These are phyloP conservation scores for Plagiodera versicolora DNA, from an alignment of 2,888 invertebrate genomes.

Conservation along the genomic window DNA sequence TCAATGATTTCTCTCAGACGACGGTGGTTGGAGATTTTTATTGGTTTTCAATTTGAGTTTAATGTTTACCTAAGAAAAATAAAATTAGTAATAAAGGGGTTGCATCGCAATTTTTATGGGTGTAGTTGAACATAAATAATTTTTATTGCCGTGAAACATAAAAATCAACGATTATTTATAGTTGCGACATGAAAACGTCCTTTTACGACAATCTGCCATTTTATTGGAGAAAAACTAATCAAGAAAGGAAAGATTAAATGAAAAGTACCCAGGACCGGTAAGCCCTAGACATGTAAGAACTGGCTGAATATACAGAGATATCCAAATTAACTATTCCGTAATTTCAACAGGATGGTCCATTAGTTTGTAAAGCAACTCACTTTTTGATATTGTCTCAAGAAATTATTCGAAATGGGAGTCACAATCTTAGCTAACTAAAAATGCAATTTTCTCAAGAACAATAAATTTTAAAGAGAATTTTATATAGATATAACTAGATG, in stretches of 20 bases:
- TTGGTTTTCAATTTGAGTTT: conserved; percentile 23
- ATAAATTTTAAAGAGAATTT: no score
- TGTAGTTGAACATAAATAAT: conserved; percentile 32
- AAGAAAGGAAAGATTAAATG: conserved; percentile 15
- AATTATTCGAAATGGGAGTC: no score
- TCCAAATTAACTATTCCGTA: no score
- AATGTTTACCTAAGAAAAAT: conserved; percentile 27
- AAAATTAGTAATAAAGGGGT: conserved; percentile 26
- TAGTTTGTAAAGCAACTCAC: no score
- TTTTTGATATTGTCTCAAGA: no score
- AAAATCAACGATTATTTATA: conserved; percentile 30
- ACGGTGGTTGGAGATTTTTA: conserved; percentile 18
- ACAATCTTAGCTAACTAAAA: no score
- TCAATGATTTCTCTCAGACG: conserved; percentile 9
- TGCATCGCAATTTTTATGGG: conserved; percentile 29
- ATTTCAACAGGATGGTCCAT: no score
- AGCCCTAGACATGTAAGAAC: no score
- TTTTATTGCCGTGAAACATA: conserved; percentile 27
- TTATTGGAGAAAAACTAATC: conserved; percentile 26
- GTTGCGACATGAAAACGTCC: conserved; percentile 27
- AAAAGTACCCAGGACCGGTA: conserved; percentile 3
- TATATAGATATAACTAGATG: no score
- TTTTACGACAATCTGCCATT: conserved; percentile 27
- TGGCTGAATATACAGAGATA: no score
- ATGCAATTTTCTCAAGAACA: no score